These are phyloP conservation scores for Pygoscelis antarcticus DNA, from an alignment of 2,113 vertebrate genomes.

Conservation along the genomic window DNA sequence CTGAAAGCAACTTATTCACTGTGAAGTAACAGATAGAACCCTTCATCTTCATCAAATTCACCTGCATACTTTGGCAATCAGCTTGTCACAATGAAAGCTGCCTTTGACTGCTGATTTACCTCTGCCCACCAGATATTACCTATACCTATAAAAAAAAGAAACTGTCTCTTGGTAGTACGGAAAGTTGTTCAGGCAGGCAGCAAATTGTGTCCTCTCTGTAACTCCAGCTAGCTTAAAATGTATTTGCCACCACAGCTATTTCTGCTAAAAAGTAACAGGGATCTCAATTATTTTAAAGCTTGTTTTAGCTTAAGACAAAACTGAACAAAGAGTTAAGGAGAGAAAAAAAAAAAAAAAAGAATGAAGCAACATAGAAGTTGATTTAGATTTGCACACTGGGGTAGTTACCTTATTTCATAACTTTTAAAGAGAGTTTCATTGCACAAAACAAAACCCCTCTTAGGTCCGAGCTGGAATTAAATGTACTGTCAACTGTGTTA, in stretches of 20 bases:
- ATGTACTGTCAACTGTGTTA: too few relatives aligned
- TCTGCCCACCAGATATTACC: neutral
- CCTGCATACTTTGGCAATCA: neutral
- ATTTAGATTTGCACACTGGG: neutral
- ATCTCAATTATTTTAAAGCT: neutral
- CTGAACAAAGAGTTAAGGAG: neutral
- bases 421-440: neutral
- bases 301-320: neutral
- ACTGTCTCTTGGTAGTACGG: neutral
- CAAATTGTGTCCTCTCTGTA: neutral
- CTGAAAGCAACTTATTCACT: neutral
- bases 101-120: neutral
- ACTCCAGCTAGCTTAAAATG: neutral
- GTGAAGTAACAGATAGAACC: neutral
- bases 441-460: neutral
- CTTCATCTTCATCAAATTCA: neutral
- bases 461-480: neutral
- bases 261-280: neutral
- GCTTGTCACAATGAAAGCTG: neutral
- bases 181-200: neutral
- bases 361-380: neutral
- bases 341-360: fast-evolving
- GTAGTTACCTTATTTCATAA: neutral
- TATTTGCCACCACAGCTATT: neutral
- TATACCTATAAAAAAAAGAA: neutral